Percentiles rank a stretch among this genome's conserved stretches.
These are phyloP conservation scores for Cacoxenus indagator DNA, from an alignment of 2,888 invertebrate species.

Conservation along the genomic window DNA sequence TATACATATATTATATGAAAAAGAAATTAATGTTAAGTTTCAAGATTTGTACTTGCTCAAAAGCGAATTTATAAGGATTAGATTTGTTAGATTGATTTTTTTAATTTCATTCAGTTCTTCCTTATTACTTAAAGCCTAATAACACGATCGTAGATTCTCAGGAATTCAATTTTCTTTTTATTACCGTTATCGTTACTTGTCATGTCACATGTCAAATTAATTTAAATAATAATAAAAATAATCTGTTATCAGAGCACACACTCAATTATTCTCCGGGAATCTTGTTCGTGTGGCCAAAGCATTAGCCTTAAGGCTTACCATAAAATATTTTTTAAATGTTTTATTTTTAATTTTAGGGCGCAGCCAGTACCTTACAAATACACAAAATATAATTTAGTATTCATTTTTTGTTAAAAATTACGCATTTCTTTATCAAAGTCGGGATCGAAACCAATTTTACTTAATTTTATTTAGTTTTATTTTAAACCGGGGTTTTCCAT, in stretches of 20 bases:
- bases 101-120: background rate
- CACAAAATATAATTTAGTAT: background rate
- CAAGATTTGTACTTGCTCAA: background rate
- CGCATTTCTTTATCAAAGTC: conserved; percentile 37
- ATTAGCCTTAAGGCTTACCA: no score
- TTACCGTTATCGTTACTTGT: no score
- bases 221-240: no score
- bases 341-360: background rate
- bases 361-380: conserved; percentile 16
- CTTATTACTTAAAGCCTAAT: no score
- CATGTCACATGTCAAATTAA: no score
- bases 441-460: conserved; percentile 6
- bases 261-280: no score
- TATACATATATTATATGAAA: background rate
- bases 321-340: background rate
- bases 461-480: conserved; percentile 27
- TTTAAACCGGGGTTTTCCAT: conserved; percentile 28
- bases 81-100: conserved; percentile 20
- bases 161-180: no score
- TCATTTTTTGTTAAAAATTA: conserved; percentile 26
- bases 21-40: conserved; percentile 50
- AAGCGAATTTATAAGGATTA: conserved; percentile 56
- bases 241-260: no score
- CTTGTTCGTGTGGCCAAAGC: no score
- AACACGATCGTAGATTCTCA: no score